Conservation (phyloP, 2,888 invertebrate species). For the Cabera pusaria region DNA sequence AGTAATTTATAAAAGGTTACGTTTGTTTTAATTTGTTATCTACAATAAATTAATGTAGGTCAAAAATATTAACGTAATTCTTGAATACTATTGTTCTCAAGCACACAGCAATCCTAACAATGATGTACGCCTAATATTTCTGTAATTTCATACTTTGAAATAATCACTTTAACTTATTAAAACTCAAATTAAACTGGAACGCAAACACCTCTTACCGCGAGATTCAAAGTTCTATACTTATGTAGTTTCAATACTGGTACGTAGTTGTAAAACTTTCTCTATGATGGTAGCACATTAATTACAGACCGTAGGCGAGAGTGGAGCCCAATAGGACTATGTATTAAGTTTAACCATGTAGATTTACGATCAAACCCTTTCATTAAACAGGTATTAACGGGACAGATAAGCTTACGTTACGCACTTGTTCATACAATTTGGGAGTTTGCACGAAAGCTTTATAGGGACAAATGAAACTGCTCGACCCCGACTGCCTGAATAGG, state of each 20-base stretch:
- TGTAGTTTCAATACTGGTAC: slow-evolving; percentile 68
- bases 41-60: no score
- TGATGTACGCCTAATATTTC: slow-evolving; percentile 31
- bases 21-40: slow-evolving; percentile 1
- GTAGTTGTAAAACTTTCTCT: slow-evolving; percentile 74
- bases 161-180: slow-evolving; percentile 64
- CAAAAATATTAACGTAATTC: no score
- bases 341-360: slow-evolving; percentile 79
- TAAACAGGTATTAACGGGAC: slow-evolving; percentile 80
- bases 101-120: slow-evolving; percentile 15
- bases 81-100: no score
- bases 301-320: slow-evolving; percentile 57
- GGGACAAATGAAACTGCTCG: slow-evolving; percentile 61
- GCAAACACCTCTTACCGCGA: slow-evolving; percentile 67
- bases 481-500: slow-evolving; percentile 58
- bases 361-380: slow-evolving; percentile 82
- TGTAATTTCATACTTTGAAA: slow-evolving; percentile 38
- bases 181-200: slow-evolving; percentile 69
- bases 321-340: slow-evolving; percentile 72
- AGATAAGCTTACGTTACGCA: slow-evolving; percentile 75
- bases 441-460: slow-evolving; percentile 66
- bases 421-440: slow-evolving; percentile 71
- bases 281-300: slow-evolving; percentile 78
- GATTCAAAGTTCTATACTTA: slow-evolving; percentile 72
- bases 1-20: no score